Evolutionary conservation across 2,888 invertebrate genomes (phyloP).

Genomic region (Digitonthophagus gazella): DNA sequence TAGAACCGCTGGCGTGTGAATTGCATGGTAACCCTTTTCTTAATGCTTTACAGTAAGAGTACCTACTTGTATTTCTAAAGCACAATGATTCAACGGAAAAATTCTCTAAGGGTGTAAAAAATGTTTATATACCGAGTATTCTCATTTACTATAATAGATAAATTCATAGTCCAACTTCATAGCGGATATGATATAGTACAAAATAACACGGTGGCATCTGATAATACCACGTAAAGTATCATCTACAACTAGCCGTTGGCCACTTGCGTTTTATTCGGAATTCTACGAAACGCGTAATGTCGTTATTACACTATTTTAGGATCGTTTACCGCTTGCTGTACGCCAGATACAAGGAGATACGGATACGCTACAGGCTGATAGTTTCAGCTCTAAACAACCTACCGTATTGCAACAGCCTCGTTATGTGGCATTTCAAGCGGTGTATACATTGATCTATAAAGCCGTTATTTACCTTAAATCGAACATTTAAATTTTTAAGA

Average conservation of each 20-base stretch:
- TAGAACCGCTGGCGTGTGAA: background rate
- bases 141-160: too few species aligned
- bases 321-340: background rate
- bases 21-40: background rate
- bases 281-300: background rate
- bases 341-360: background rate
- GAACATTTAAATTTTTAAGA: too few species aligned
- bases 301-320: background rate
- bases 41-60: background rate
- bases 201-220: too few species aligned
- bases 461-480: background rate
- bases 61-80: background rate
- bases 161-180: too few species aligned
- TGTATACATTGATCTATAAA: background rate
- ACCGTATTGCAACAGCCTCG: background rate
- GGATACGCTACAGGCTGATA: background rate
- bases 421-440: background rate
- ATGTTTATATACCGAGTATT: too few species aligned
- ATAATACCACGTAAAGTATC: too few species aligned
- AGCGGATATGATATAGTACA: too few species aligned
- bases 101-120: too few species aligned
- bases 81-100: background rate
- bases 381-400: background rate
- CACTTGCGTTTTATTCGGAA: background rate
- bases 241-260: too few species aligned